phyloP scores from a whole-genome alignment of 64 coral and sea anemone species.

The Montipora efflorescens region DNA sequence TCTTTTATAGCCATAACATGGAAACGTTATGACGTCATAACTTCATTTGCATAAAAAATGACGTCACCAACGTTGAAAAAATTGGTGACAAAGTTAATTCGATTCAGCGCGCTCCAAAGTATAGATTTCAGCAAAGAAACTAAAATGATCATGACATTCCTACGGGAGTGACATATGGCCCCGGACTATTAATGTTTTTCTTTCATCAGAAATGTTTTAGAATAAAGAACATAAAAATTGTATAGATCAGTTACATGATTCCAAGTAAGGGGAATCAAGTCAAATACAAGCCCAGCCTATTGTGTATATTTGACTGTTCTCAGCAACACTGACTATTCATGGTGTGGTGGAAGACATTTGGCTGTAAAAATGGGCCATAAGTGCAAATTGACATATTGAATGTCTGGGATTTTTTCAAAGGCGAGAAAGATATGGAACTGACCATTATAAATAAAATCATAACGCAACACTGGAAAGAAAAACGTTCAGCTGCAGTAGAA shows the following conservation, averaged over 20 bases:
- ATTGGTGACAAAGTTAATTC: no score
- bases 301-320: slow-evolving; percentile 14
- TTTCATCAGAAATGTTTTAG: no score
- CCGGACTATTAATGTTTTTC: no score
- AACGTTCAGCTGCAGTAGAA: not conserved
- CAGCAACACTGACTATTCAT: not conserved
- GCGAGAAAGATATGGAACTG: not conserved
- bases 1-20: no score
- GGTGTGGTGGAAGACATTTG: slow-evolving; percentile 10
- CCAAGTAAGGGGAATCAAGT: not conserved
- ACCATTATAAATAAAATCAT: slow-evolving; percentile 19
- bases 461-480: slow-evolving; percentile 8
- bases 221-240: not conserved
- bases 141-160: no score
- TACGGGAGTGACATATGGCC: no score
- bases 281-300: not conserved
- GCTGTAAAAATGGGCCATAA: slow-evolving; percentile 1
- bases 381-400: not conserved
- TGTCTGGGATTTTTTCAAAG: not conserved
- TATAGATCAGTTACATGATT: not conserved
- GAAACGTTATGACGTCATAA: no score
- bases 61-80: no score
- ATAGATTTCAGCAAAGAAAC: no score
- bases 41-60: no score
- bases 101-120: no score